Percentiles rank a stretch among this genome's conserved stretches.
phyloP scores from a whole-genome alignment of 2,888 invertebrate species.

The Adelphocoris suturalis region DNA sequence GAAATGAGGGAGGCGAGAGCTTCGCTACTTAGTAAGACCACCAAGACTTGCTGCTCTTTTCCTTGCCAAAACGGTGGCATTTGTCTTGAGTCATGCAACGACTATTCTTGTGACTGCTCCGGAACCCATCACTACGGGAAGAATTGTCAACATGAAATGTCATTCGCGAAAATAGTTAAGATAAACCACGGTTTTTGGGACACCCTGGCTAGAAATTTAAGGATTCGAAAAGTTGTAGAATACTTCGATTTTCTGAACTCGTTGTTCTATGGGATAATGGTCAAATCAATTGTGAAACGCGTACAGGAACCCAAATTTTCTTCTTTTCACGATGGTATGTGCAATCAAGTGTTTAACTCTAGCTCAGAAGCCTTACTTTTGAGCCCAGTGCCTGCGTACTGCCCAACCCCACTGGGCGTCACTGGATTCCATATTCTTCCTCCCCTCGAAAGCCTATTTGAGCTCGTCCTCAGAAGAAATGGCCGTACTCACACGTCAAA shows the following conservation, averaged over 20 bases:
- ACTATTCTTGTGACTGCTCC: constrained; percentile 26
- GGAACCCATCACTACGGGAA: constrained; percentile 40
- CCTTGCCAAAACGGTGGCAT: constrained; percentile 23
- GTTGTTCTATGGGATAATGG: not conserved
- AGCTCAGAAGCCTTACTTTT: not conserved
- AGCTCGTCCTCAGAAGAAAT: constrained; percentile 30
- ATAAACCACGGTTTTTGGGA: not conserved
- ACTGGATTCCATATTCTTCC: constrained; percentile 13
- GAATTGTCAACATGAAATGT: constrained; percentile 31
- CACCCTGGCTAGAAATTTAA: not conserved
- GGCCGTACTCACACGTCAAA: not conserved
- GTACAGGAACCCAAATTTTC: constrained; percentile 22
- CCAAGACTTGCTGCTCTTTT: constrained; percentile 17
- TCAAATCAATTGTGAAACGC: not conserved
- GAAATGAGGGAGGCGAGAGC: not conserved
- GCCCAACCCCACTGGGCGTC: constrained; percentile 5
- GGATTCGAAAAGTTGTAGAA: not conserved
- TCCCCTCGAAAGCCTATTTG: constrained; percentile 22
- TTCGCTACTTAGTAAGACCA: not conserved
- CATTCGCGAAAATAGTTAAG: not conserved
- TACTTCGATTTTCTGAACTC: not conserved
- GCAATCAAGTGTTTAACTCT: not conserved
- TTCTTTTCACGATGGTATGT: not conserved
- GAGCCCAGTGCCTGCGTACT: constrained; percentile 15
- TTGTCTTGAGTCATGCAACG: not conserved